Percentiles rank a stretch among this genome's conserved stretches.
Conservation (phyloP, 2,888 invertebrate species). For the Parasteatoda lunata region DNA sequence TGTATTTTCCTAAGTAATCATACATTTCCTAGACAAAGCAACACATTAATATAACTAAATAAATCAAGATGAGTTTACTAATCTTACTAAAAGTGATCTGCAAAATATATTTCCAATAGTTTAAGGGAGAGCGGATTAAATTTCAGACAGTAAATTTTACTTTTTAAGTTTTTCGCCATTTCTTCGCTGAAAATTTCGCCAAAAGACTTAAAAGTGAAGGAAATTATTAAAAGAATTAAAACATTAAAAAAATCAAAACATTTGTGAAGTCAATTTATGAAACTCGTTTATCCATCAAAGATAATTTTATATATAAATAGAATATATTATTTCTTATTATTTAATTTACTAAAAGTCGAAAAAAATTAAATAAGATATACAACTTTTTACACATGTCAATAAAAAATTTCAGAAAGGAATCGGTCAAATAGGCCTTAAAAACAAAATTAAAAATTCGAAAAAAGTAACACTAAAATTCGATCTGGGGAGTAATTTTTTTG, state of each 20-base stretch:
- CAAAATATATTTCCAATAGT: background rate
- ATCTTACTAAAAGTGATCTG: background rate
- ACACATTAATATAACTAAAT: constrained; percentile 7
- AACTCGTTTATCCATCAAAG: no score
- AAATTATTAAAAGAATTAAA: background rate
- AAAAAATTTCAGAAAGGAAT: no score
- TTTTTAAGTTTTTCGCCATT: background rate
- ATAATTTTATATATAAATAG: no score
- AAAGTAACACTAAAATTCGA: no score
- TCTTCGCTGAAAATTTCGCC: background rate
- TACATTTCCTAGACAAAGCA: constrained; percentile 44
- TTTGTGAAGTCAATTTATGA: background rate
- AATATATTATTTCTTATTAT: no score
- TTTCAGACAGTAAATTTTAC: background rate
- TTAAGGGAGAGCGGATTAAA: background rate
- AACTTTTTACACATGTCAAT: no score
- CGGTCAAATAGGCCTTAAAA: no score
- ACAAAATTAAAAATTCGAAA: no score
- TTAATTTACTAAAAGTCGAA: no score
- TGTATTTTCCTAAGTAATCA: constrained; percentile 32
- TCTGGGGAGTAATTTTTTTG: no score
- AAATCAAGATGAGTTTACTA: background rate
- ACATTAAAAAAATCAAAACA: background rate
- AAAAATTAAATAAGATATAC: no score
- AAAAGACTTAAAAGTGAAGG: background rate